These are phyloP conservation scores for Drosophila robusta DNA, from an alignment of 2,888 invertebrate genomes.

Conservation along the genomic window DNA sequence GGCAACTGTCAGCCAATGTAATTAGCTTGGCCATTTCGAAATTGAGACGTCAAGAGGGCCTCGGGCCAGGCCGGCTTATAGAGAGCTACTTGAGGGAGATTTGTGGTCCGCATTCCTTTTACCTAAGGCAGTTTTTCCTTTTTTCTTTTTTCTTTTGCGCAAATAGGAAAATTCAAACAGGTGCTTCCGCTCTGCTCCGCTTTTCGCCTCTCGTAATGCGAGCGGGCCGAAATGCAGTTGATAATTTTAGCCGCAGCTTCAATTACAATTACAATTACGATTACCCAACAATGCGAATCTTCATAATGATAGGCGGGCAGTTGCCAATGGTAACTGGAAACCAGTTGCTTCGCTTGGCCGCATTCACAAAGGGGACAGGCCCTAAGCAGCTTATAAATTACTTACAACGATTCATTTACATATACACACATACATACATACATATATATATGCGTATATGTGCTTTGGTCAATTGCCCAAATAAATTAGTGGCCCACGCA, in stretches of 20 bases:
- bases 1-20: conserved; percentile 54
- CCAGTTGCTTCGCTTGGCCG: conserved; percentile 10
- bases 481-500: conserved; percentile 19
- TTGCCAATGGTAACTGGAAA: conserved; percentile 35
- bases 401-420: neutral
- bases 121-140: conserved; percentile 16
- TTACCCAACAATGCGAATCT: conserved; percentile 25
- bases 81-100: conserved; percentile 45
- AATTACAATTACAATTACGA: conserved; percentile 38
- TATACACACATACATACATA: neutral
- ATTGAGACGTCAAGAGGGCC: conserved; percentile 62
- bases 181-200: conserved; percentile 26
- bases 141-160: no score
- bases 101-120: conserved; percentile 48
- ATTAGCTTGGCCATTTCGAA: conserved; percentile 71
- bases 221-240: conserved; percentile 14
- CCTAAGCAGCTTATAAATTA: conserved; percentile 37
- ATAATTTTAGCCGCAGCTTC: conserved; percentile 27
- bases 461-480: conserved; percentile 12
- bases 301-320: conserved; percentile 7
- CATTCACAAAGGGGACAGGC: conserved; percentile 9
- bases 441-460: neutral
- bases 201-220: conserved; percentile 14
- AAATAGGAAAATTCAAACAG: conserved; percentile 39
- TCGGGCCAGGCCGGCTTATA: conserved; percentile 9